Evolutionary conservation across 2,113 vertebrate genomes (phyloP).

Genomic region (Setophaga kirtlandii): DNA sequence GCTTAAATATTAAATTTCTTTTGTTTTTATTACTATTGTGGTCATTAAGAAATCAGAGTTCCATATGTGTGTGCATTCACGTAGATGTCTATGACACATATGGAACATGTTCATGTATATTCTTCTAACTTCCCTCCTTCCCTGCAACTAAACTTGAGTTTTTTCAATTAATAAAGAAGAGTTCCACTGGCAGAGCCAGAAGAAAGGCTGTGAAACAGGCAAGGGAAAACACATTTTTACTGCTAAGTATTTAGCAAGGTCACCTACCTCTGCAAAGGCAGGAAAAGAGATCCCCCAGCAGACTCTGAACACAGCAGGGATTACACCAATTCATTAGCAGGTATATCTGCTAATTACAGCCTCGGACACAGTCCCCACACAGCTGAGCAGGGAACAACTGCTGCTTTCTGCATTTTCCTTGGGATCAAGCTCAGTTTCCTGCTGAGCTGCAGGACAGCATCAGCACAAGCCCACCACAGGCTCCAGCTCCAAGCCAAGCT

Average conservation of each 20-base stretch:
- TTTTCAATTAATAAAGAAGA: background rate
- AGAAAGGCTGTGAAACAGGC: background rate
- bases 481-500: background rate
- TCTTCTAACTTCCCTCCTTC: background rate
- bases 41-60: background rate
- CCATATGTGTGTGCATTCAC: fast-evolving
- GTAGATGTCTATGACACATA: background rate
- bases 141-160: background rate
- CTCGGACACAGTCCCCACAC: background rate
- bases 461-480: background rate
- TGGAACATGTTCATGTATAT: background rate
- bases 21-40: background rate
- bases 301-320: background rate
- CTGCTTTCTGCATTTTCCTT: background rate
- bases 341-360: constrained; percentile 26
- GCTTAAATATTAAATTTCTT: background rate
- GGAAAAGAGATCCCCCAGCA: constrained; percentile 9
- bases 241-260: constrained; percentile 33
- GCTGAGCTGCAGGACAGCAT: background rate
- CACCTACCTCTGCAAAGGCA: background rate
- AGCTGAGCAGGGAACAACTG: background rate
- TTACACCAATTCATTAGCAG: constrained; percentile 42
- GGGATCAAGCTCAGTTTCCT: background rate
- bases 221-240: background rate
- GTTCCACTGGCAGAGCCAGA: background rate